These are phyloP conservation scores for Potorous gilbertii DNA, from an alignment of 2,797 vertebrate genomes.

Conservation along the genomic window DNA sequence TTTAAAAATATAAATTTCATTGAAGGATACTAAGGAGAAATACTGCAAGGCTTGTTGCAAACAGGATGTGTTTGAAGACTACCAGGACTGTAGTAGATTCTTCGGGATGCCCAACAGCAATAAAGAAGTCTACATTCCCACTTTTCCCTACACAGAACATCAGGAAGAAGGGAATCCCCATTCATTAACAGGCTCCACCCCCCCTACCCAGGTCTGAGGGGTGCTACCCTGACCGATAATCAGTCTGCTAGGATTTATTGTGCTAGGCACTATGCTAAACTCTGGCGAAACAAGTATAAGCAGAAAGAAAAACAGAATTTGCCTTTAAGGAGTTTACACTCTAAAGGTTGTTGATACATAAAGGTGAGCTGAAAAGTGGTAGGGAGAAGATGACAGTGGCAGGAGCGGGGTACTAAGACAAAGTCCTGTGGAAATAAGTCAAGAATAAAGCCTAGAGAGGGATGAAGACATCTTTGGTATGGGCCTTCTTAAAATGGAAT, in stretches of 20 bases:
- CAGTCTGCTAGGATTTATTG: background rate
- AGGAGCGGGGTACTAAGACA: background rate
- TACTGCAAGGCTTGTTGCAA: slow-evolving; percentile 31
- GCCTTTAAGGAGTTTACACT: background rate
- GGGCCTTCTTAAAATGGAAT: background rate
- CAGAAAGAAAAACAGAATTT: background rate
- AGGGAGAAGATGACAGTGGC: background rate
- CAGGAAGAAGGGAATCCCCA: slow-evolving; percentile 55
- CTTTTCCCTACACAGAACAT: slow-evolving; percentile 47
- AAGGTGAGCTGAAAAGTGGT: background rate
- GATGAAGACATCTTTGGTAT: background rate
- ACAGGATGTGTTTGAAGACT: slow-evolving; percentile 27
- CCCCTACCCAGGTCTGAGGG: slow-evolving; percentile 56
- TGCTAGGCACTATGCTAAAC: background rate
- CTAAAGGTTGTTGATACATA: background rate
- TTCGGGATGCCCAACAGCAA: slow-evolving; percentile 59
- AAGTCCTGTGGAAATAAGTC: background rate
- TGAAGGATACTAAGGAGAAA: slow-evolving; percentile 70
- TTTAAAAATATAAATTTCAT: background rate
- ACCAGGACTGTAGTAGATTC: slow-evolving; percentile 66
- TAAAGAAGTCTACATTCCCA: slow-evolving; percentile 49
- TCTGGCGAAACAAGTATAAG: background rate
- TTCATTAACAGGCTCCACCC: slow-evolving; percentile 7
- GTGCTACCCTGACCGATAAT: slow-evolving; percentile 47
- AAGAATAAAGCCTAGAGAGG: background rate